Evolutionary conservation across 2,888 invertebrate species (phyloP).

Genomic region (Dolichomitus sp.): DNA sequence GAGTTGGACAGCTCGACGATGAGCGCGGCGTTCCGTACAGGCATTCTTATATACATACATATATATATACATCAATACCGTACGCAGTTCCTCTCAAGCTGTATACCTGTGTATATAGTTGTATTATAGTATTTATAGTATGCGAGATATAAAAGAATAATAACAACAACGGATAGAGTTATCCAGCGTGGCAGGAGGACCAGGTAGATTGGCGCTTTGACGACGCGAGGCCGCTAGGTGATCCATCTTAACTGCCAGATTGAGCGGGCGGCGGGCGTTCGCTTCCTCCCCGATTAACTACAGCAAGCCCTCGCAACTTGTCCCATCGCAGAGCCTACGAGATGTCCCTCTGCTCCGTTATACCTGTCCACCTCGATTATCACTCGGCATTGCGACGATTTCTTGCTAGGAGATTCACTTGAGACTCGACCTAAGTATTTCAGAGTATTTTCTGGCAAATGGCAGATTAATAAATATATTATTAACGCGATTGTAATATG

Average conservation of each 20-base stretch:
- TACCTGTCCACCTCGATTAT: constrained; percentile 78
- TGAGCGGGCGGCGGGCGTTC: constrained; percentile 10
- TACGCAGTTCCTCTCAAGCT: not conserved
- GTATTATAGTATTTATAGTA: constrained; percentile 24
- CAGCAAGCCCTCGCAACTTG: constrained; percentile 9
- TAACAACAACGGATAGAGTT: constrained; percentile 75
- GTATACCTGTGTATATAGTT: not conserved
- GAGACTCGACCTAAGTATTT: not conserved
- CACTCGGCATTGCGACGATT: constrained; percentile 71
- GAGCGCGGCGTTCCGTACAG: constrained; percentile 33
- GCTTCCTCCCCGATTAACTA: constrained; percentile 25
- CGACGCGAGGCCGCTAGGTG: constrained; percentile 76
- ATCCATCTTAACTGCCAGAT: constrained; percentile 82
- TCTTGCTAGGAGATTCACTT: not conserved
- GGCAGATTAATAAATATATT: not conserved
- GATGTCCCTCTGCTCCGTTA: constrained; percentile 76
- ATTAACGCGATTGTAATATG: no score
- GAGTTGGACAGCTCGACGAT: constrained; percentile 32
- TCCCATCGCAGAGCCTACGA: constrained; percentile 54
- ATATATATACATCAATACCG: not conserved
- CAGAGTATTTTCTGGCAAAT: not conserved
- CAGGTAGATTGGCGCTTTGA: constrained; percentile 75
- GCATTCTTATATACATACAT: constrained; percentile 13
- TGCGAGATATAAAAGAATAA: constrained; percentile 70
- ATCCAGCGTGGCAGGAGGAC: constrained; percentile 64